These are phyloP conservation scores for Acrocyrtus sp. DNA, from an alignment of 2,888 invertebrate genomes.

Conservation along the genomic window DNA sequence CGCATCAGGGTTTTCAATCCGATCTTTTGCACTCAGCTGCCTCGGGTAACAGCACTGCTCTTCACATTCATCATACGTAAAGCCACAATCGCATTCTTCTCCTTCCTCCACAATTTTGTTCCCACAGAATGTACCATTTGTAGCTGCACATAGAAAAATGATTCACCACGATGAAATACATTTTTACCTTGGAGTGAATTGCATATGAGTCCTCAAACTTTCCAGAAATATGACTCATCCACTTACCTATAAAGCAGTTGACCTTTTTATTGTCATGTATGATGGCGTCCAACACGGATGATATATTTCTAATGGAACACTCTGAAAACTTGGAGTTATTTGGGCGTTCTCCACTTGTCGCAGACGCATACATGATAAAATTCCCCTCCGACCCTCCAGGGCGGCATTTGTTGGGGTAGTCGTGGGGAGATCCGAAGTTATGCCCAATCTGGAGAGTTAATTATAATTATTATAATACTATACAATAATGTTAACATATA, in stretches of 20 bases:
- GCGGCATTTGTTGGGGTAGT: slow-evolving; percentile 89
- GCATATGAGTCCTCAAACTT: too few species aligned
- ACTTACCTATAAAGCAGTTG: slow-evolving; percentile 85
- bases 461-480: background rate
- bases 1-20: slow-evolving; percentile 76
- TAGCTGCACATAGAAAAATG: slow-evolving; percentile 68
- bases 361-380: slow-evolving; percentile 99
- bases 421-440: slow-evolving; percentile 99
- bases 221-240: background rate
- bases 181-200: too few species aligned
- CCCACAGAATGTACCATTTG: slow-evolving; percentile 96
- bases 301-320: slow-evolving; percentile 95
- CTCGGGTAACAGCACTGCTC: slow-evolving; percentile 95
- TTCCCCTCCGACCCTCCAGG: slow-evolving; percentile 94
- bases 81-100: slow-evolving; percentile 98
- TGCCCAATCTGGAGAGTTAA: slow-evolving; percentile 77
- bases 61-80: slow-evolving; percentile 90
- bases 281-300: slow-evolving; percentile 91
- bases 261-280: slow-evolving; percentile 84
- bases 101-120: slow-evolving; percentile 98
- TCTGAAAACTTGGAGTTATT: slow-evolving; percentile 95
- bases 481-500: too few species aligned
- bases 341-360: slow-evolving; percentile 96
- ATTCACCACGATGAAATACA: background rate
- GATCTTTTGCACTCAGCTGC: slow-evolving; percentile 77